phyloP scores from a whole-genome alignment of 1,140 invertebrate species.

The Meloidogyne floridensis region DNA sequence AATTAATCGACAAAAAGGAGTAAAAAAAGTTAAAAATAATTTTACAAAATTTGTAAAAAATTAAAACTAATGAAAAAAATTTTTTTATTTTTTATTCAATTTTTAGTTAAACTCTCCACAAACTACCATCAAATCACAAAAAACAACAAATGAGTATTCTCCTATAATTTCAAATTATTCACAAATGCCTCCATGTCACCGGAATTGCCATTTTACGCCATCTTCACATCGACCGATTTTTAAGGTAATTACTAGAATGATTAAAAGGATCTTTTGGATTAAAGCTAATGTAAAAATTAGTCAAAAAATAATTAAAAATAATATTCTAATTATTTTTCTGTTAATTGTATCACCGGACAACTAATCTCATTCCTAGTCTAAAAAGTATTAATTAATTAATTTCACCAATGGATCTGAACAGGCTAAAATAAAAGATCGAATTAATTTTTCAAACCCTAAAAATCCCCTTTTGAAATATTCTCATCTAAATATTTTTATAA shows the following conservation, averaged over 20 bases:
- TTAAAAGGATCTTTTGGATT: not conserved
- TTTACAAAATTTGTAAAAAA: not conserved
- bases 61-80: not conserved
- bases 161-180: not conserved
- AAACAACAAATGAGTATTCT: not conserved
- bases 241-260: not conserved
- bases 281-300: no score
- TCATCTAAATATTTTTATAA: no score
- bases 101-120: not conserved
- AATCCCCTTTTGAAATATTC: no score
- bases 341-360: no score
- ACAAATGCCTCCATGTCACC: not conserved
- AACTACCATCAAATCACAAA: not conserved
- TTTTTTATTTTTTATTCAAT: not conserved
- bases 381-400: no score
- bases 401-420: no score
- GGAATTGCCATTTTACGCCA: not conserved
- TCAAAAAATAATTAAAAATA: not conserved
- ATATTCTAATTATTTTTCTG: no score
- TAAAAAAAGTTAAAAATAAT: not conserved
- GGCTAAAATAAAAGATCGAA: no score
- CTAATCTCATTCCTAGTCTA: no score
- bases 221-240: not conserved
- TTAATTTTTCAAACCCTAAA: no score
- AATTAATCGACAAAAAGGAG: no score